Evolutionary conservation across 1,140 invertebrate genomes (phyloP).

Genomic region (Ceratina japonica): DNA sequence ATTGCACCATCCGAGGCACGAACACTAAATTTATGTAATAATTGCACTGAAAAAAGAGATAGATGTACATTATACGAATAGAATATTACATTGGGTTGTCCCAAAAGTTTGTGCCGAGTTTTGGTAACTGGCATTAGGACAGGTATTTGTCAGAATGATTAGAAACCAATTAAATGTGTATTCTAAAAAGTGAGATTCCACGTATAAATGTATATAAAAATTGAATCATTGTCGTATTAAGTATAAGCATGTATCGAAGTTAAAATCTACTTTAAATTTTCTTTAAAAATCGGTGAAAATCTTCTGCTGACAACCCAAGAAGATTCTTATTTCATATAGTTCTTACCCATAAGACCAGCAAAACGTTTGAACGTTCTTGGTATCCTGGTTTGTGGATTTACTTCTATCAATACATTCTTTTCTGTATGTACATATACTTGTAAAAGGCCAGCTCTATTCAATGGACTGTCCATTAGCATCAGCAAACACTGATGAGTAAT

Average conservation of each 20-base stretch:
- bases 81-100: too few relatives aligned
- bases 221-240: too few relatives aligned
- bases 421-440: conserved; percentile 98
- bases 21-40: conserved; percentile 96
- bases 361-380: conserved; percentile 99
- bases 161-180: too few relatives aligned
- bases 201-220: too few relatives aligned
- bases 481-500: conserved; percentile 97
- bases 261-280: too few relatives aligned
- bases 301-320: too few relatives aligned
- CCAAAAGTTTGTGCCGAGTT: too few relatives aligned
- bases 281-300: neutral
- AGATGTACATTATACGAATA: too few relatives aligned
- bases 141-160: too few relatives aligned
- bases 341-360: conserved; percentile 96
- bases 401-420: conserved; percentile 98
- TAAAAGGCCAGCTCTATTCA: conserved; percentile 93
- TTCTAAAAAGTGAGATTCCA: too few relatives aligned
- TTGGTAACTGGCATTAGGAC: too few relatives aligned
- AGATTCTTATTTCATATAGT: neutral
- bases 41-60: conserved; percentile 84
- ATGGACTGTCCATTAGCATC: conserved; percentile 97
- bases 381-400: conserved; percentile 98
- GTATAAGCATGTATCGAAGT: too few relatives aligned
- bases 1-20: conserved; percentile 92